Percentiles rank a stretch among this genome's conserved stretches.
These are phyloP conservation scores for Microcaecilia unicolor DNA, from an alignment of 2,797 vertebrate species.

Conservation along the genomic window DNA sequence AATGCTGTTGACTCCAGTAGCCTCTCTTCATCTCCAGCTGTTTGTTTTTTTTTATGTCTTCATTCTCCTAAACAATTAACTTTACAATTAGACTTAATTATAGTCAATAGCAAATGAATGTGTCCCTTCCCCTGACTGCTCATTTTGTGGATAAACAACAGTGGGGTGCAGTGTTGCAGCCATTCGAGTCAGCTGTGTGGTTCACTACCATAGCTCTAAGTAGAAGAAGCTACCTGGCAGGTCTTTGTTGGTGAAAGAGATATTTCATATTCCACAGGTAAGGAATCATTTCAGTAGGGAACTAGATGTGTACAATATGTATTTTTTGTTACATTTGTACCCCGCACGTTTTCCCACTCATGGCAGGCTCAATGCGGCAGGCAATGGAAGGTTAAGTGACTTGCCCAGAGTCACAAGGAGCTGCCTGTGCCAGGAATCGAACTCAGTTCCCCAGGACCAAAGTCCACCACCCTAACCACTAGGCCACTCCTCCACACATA, in stretches of 20 bases:
- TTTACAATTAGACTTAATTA: slow-evolving; percentile 45
- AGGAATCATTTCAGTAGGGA: background rate
- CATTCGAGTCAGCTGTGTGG: slow-evolving; percentile 18
- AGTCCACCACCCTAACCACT: no score
- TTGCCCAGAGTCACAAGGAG: no score
- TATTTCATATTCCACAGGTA: background rate
- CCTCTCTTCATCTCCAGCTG: slow-evolving; percentile 25
- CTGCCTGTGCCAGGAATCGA: no score
- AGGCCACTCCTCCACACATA: no score
- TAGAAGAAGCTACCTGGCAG: no score
- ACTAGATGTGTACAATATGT: no score
- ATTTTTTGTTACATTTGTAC: no score
- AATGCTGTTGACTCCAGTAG: slow-evolving; percentile 5
- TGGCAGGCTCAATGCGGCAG: no score
- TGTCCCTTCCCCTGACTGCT: slow-evolving; percentile 30
- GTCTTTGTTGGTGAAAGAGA: no score
- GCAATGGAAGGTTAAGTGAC: no score
- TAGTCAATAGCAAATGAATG: slow-evolving; percentile 24
- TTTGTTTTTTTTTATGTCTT: slow-evolving; percentile 11
- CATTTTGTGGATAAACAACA: slow-evolving; percentile 13
- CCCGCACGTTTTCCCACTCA: no score
- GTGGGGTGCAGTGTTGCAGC: slow-evolving; percentile 14
- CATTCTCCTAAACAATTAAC: slow-evolving; percentile 31
- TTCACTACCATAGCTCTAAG: slow-evolving; percentile 5
- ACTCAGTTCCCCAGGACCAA: no score